These are phyloP conservation scores for Orthosia cruda DNA, from an alignment of 2,888 invertebrate genomes.

Conservation along the genomic window DNA sequence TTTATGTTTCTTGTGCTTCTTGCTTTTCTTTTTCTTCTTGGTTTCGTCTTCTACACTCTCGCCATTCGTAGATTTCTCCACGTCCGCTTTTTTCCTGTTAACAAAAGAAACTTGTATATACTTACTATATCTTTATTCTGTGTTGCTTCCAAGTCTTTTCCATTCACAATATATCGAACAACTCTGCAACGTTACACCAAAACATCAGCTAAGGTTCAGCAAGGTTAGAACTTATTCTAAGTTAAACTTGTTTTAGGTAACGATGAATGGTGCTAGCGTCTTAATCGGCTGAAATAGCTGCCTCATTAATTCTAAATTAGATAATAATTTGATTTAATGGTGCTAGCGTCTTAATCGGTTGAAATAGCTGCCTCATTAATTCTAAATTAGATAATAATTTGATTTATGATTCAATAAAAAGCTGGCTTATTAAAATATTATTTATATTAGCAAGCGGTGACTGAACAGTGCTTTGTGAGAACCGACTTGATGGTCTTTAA, in stretches of 20 bases:
- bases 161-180: conserved; percentile 76
- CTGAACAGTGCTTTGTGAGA: background rate
- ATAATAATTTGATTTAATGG: too few relatives aligned
- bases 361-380: background rate
- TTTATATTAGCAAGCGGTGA: background rate
- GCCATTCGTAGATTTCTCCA: conserved; percentile 76
- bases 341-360: background rate
- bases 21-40: conserved; percentile 90
- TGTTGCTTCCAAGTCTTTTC: conserved; percentile 63
- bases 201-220: conserved; percentile 43
- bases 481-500: background rate
- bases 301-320: background rate
- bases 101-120: conserved; percentile 71
- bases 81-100: conserved; percentile 61
- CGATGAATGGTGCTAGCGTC: conserved; percentile 6
- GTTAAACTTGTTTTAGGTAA: conserved; percentile 27
- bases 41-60: conserved; percentile 79
- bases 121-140: conserved; percentile 74
- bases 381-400: background rate
- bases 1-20: conserved; percentile 94
- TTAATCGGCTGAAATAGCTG: background rate
- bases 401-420: background rate
- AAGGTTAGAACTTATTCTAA: background rate
- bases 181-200: conserved; percentile 78
- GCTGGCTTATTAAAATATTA: background rate